Conservation (phyloP, 2,113 vertebrate genomes). For the Sinocyclocheilus rhinocerous region DNA sequence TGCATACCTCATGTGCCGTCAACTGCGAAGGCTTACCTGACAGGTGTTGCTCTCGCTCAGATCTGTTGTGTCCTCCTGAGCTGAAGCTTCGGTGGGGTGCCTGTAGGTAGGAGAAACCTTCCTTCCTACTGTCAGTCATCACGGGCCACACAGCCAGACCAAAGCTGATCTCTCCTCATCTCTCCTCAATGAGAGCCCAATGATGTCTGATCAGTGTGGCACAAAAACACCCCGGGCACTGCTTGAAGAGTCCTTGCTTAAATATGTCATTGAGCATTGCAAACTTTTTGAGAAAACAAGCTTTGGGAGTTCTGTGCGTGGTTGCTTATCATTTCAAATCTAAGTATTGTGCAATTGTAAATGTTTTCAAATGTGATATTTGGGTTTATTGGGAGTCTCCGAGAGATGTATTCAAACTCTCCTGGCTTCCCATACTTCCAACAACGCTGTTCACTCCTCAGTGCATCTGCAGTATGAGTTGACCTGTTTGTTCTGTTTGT, state of each 20-base stretch:
- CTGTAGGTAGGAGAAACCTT: constrained; percentile 40
- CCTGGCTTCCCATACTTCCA: background rate
- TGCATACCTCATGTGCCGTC: constrained; percentile 69
- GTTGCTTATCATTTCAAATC: background rate
- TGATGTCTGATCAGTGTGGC: constrained; percentile 60
- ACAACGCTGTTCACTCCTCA: background rate
- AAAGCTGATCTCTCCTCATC: constrained; percentile 57
- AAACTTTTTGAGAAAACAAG: constrained; percentile 43
- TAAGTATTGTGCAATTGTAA: background rate
- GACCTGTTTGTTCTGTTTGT: constrained; percentile 36
- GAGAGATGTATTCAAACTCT: background rate
- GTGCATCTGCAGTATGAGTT: background rate
- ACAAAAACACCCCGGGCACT: constrained; percentile 37
- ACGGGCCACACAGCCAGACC: constrained; percentile 54
- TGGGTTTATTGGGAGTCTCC: background rate
- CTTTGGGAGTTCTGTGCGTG: background rate
- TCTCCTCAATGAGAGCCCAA: constrained; percentile 61
- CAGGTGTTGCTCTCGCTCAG: constrained; percentile 78
- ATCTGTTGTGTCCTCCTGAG: constrained; percentile 58
- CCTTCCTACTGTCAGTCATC: constrained; percentile 43
- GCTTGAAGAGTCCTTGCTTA: constrained; percentile 39
- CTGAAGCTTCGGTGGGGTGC: constrained; percentile 45
- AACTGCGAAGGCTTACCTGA: constrained; percentile 76
- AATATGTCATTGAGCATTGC: constrained; percentile 21
- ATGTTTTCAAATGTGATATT: background rate